Evolutionary conservation across 2,797 vertebrate genomes (phyloP).

Genomic region (Paratrypauchen microcephalus): DNA sequence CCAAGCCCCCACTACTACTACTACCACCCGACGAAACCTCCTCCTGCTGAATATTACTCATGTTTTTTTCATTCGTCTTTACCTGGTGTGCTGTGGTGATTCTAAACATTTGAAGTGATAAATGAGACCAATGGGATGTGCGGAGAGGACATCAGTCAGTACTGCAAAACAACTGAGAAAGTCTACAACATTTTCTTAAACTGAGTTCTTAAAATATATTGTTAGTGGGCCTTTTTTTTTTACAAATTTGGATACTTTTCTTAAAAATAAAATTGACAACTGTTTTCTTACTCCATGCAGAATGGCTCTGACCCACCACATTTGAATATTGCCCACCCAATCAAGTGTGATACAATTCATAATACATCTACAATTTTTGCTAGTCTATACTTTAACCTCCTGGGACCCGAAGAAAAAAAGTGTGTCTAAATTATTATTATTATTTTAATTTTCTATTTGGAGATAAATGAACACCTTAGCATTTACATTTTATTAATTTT

Average conservation of each 20-base stretch:
- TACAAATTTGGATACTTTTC: too few species aligned
- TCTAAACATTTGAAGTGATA: constrained; percentile 76
- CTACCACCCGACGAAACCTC: not conserved
- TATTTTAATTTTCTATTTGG: too few species aligned
- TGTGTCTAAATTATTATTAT: too few species aligned
- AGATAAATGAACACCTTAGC: too few species aligned
- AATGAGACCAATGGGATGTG: constrained; percentile 69
- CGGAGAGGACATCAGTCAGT: constrained; percentile 75
- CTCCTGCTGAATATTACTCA: constrained; percentile 7
- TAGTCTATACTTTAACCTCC: too few species aligned
- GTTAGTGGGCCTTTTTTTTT: not conserved
- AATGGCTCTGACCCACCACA: not conserved
- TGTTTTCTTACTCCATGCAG: too few species aligned
- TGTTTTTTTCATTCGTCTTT: constrained; percentile 51
- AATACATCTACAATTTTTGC: too few species aligned
- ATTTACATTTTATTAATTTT: too few species aligned
- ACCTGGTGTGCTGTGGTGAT: constrained; percentile 72
- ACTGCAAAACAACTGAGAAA: constrained; percentile 16
- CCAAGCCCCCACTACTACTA: constrained; percentile 16
- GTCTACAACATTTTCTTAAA: not conserved
- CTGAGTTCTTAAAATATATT: not conserved
- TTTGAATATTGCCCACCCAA: not conserved
- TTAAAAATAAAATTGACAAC: too few species aligned
- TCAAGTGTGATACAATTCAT: too few species aligned
- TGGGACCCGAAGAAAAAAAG: too few species aligned